These are phyloP conservation scores for Manis crassicaudata DNA, from an alignment of 2,797 vertebrate genomes.

Conservation along the genomic window DNA sequence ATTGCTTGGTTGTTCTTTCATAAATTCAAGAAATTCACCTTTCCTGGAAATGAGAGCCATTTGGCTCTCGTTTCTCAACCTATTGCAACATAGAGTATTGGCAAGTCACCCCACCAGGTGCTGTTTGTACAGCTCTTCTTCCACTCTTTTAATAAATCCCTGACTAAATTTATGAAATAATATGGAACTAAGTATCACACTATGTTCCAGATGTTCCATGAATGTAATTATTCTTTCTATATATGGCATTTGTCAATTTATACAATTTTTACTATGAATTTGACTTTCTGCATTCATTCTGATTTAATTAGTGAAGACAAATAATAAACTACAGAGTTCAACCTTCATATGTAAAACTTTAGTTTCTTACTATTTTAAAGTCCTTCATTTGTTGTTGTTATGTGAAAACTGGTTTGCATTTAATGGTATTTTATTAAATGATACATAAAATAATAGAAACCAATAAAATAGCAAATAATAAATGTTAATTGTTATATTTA, in stretches of 20 bases:
- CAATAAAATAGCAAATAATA: background rate
- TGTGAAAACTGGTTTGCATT: background rate
- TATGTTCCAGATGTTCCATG: background rate
- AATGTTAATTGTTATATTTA: background rate
- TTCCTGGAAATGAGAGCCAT: background rate
- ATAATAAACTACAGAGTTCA: background rate
- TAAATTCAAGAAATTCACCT: background rate
- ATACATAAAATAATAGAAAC: background rate
- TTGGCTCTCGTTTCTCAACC: background rate
- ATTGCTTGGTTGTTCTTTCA: background rate
- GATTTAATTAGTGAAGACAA: background rate
- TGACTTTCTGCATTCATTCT: slow-evolving; percentile 5
- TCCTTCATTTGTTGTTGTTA: background rate
- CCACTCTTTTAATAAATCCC: background rate
- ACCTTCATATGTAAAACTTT: background rate
- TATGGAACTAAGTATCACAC: background rate
- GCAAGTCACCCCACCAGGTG: background rate
- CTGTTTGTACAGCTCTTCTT: background rate
- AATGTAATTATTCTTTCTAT: background rate
- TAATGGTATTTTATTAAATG: background rate
- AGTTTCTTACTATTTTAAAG: slow-evolving; percentile 24
- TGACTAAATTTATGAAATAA: background rate
- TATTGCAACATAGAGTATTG: background rate
- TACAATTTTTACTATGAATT: background rate
- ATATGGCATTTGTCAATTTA: background rate